Conservation (phyloP, 1,140 invertebrate genomes). For the Drosophila pachea region DNA sequence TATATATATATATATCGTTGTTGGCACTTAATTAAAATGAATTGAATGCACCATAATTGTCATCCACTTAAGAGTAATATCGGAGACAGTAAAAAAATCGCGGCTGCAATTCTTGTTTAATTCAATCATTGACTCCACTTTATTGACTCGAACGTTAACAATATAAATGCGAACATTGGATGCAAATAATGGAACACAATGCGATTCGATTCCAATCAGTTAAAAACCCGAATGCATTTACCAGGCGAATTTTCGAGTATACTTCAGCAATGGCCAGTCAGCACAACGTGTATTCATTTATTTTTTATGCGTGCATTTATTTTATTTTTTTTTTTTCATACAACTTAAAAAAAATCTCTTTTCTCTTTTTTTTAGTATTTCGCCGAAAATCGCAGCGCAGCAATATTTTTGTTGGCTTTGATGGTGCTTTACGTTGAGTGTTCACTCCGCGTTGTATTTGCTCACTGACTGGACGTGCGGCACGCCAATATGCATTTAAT, state of each 20-base stretch:
- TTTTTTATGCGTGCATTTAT: conserved; percentile 23
- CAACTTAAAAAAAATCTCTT: too few species aligned
- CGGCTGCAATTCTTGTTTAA: neutral
- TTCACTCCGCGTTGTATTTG: conserved; percentile 48
- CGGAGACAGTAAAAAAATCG: too few species aligned
- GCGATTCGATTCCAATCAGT: conserved; percentile 37
- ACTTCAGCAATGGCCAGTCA: conserved; percentile 40
- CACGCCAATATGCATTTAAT: conserved; percentile 69
- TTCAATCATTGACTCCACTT: conserved; percentile 3
- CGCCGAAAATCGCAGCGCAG: conserved; percentile 34
- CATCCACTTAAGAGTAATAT: too few species aligned
- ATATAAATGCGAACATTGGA: conserved; percentile 15
- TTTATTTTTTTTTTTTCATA: conserved; percentile 1
- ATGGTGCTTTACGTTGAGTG: conserved; percentile 33
- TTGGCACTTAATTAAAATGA: too few species aligned
- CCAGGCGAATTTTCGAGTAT: conserved; percentile 31
- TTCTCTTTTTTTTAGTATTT: conserved; percentile 30
- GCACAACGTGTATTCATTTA: conserved; percentile 19
- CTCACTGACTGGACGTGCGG: conserved; percentile 36
- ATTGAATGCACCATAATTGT: too few species aligned
- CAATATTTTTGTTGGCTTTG: conserved; percentile 33
- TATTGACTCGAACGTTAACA: conserved; percentile 23
- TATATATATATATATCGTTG: too few species aligned
- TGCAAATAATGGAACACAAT: conserved; percentile 23
- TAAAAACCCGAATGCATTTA: conserved; percentile 42